Percentiles rank a stretch among this genome's conserved stretches.
Conservation (phyloP, 1,140 invertebrate species). For the Acromyrmex heyeri region DNA sequence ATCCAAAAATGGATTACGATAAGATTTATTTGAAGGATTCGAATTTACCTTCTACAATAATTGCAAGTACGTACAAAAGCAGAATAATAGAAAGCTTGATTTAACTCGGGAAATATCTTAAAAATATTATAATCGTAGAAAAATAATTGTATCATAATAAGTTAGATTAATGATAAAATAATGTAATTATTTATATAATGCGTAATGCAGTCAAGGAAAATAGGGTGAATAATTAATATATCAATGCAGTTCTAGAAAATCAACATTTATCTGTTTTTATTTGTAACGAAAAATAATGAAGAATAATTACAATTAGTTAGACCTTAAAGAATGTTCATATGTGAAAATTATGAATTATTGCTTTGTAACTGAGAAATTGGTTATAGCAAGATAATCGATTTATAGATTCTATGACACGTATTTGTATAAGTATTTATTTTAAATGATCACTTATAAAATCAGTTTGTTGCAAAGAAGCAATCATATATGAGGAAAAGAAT, state of each 20-base stretch:
- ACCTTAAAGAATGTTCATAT: not conserved
- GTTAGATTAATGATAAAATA: not conserved
- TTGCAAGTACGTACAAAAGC: not conserved
- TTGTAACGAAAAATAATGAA: not conserved
- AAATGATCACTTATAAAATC: not conserved
- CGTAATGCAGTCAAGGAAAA: not conserved
- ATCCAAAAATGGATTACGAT: not conserved
- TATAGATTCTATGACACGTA: not conserved
- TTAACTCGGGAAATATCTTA: not conserved
- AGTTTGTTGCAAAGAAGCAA: not conserved
- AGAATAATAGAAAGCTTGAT: conserved; percentile 1
- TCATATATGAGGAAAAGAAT: not conserved
- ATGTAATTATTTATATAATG: not conserved
- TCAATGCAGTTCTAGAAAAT: not conserved
- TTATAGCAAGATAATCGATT: not conserved
- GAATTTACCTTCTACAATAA: not conserved
- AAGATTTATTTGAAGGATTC: not conserved
- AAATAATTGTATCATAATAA: not conserved
- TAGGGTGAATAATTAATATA: not conserved
- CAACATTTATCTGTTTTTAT: not conserved
- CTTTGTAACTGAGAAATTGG: not conserved
- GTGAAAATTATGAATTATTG: not conserved
- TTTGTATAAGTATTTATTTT: not conserved
- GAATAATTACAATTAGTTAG: not conserved
- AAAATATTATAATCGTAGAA: not conserved